Evolutionary conservation across 2,888 invertebrate species (phyloP).

Genomic region (Stictocephala bisonia): DNA sequence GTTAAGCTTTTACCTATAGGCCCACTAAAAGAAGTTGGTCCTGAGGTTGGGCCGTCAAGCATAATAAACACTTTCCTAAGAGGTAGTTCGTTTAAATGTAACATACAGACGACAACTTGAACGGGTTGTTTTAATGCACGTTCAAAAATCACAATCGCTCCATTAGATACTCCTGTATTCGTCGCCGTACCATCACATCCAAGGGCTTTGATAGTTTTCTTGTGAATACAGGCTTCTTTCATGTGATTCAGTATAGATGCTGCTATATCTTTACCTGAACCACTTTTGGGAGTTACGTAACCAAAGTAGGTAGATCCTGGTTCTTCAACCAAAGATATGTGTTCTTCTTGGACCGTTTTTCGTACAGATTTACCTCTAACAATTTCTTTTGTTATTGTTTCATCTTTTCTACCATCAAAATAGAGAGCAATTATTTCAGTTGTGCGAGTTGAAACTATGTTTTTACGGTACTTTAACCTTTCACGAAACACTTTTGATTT

Average conservation of each 20-base stretch:
- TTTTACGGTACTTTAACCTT: conserved; percentile 25
- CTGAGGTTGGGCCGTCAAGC: conserved; percentile 2
- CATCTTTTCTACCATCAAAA: conserved; percentile 30
- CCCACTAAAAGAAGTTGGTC: conserved; percentile 1
- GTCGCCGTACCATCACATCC: conserved; percentile 19
- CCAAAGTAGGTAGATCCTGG: conserved; percentile 15
- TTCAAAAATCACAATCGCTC: conserved; percentile 7
- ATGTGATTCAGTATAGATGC: background rate
- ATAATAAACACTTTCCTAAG: background rate
- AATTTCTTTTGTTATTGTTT: conserved; percentile 25
- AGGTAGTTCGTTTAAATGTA: background rate
- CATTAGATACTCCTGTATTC: conserved; percentile 14
- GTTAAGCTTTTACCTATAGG: background rate
- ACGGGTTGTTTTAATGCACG: background rate
- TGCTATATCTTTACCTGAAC: conserved; percentile 15
- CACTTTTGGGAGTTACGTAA: conserved; percentile 16
- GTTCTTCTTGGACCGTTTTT: conserved; percentile 6
- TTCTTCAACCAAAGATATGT: conserved; percentile 18
- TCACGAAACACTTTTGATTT: conserved; percentile 24
- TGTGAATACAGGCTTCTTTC: background rate
- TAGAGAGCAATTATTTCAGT: conserved; percentile 6
- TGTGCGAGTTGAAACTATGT: conserved; percentile 7
- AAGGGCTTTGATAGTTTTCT: conserved; percentile 11
- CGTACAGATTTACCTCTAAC: background rate
- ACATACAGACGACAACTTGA: background rate